Conservation (phyloP, 2,888 invertebrate genomes). For the Allacma fusca region DNA sequence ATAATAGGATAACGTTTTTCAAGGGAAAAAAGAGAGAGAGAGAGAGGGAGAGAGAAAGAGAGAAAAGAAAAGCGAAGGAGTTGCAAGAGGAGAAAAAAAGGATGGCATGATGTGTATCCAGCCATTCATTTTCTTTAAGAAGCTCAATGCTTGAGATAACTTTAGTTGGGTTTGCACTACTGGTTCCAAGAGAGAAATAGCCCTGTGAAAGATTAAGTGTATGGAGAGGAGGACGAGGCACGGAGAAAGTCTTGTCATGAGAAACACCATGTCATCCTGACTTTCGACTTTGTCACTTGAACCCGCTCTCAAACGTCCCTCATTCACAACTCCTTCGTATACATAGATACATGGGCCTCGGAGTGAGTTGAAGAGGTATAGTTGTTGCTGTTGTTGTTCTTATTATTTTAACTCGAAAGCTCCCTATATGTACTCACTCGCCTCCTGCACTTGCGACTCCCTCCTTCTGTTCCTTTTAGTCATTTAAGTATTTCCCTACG, state of each 20-base stretch:
- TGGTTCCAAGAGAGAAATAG: neutral
- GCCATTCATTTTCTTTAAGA: no score
- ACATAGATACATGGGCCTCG: neutral
- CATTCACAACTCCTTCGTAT: slow-evolving; percentile 21
- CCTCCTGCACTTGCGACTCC: no score
- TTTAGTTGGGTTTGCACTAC: neutral
- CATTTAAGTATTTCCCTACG: no score
- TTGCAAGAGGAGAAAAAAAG: neutral
- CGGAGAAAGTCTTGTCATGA: slow-evolving; percentile 18
- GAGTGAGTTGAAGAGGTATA: no score
- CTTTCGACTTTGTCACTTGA: slow-evolving; percentile 25
- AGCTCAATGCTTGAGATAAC: no score
- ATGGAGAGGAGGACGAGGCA: neutral
- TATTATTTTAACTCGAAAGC: slow-evolving; percentile 10
- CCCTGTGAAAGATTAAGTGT: slow-evolving; percentile 1
- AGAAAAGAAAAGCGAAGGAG: neutral
- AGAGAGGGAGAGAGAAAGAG: slow-evolving; percentile 1
- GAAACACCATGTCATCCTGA: slow-evolving; percentile 24
- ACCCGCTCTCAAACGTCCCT: slow-evolving; percentile 26
- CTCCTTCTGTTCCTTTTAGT: no score
- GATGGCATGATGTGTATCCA: neutral
- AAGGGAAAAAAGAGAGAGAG: neutral
- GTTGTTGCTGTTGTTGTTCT: neutral
- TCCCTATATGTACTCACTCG: no score
- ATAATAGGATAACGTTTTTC: no score